Base-by-base conservation (phyloP, 2,888 invertebrate species). In the Petrolisthes cinctipes region DNA sequence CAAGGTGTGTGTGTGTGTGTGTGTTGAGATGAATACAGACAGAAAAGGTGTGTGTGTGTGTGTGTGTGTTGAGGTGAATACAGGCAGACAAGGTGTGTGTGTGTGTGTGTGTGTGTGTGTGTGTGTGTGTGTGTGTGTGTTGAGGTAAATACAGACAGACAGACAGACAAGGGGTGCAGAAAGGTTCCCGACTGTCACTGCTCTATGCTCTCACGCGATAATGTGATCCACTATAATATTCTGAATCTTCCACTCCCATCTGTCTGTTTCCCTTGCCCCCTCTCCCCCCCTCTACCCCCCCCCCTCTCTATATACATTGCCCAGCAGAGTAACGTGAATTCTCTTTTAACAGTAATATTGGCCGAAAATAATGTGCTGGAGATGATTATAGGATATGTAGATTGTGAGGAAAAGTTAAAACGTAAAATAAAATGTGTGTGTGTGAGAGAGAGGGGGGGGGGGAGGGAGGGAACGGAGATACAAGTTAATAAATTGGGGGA, bases 21-120 rank as follows among this genome's bases (percentile, higher is more conserved):
- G 37, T 37, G 37, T 37, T 37, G 37, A 37, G 37, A 2, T 37
- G 37, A 37, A 37, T 37, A 37, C 37, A 37, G 37, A 37, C 37
- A 37, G 71, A 20, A 4, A 11, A 1, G 3, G 71, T n/a, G n/a
- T n/a, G n/a, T 14, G 71, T 71, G 71, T 71, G 71, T 71, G 17
- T 9, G 61, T 61, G 61, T 61, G 61, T 61, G 17, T 6, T 61
- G 61, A 61, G 61, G 61, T 4, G 37, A 11, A 37, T 76, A 37
- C 11, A 76, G 37, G 14, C 11, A 17, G 5, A 7, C 54, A 79
- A n/a, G 53, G 56, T 66, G 51, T 51, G 75, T 83, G 78, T 83
- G 83, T 66, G 23, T 75, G 73, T 82, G 66, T 82, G 61, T 82
- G 82, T 82, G 82, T 82, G 82, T 61, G 66, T 82, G 56, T 51